These are phyloP conservation scores for Cephalopterus ornatus DNA, from an alignment of 2,113 vertebrate genomes.

Conservation along the genomic window DNA sequence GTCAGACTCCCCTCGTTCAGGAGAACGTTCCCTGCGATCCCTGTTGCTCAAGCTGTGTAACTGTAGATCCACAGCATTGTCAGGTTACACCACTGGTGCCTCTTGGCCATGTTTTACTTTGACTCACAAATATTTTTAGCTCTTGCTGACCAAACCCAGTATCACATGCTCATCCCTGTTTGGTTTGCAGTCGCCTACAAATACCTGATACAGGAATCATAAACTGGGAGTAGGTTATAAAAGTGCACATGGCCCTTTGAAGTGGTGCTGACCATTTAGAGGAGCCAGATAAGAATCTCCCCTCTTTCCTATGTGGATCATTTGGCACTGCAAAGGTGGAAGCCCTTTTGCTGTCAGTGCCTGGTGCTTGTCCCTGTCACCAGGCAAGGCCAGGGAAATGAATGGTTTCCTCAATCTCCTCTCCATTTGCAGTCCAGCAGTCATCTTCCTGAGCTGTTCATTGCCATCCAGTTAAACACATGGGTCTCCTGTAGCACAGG, in stretches of 20 bases:
- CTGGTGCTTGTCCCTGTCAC: not conserved
- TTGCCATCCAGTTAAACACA: not conserved
- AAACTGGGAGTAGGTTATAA: not conserved
- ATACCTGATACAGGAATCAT: not conserved
- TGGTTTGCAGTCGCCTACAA: not conserved
- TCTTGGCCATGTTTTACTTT: not conserved
- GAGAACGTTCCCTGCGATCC: not conserved
- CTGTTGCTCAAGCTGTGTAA: not conserved
- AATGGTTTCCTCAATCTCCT: not conserved
- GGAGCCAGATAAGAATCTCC: not conserved
- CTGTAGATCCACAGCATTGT: not conserved
- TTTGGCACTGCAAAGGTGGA: not conserved
- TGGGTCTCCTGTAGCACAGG: not conserved
- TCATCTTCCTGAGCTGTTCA: fast-evolving
- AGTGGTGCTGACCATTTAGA: not conserved
- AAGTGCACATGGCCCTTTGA: not conserved
- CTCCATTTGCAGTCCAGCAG: not conserved
- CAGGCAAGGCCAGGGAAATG: not conserved
- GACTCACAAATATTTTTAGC: constrained; percentile 46
- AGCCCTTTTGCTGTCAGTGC: not conserved
- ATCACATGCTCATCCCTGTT: not conserved
- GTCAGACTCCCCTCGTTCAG: not conserved
- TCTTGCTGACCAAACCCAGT: constrained; percentile 14
- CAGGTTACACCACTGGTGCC: not conserved
- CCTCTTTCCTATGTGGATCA: not conserved